Percentiles rank a stretch among this genome's conserved stretches.
Conservation (phyloP, 2,888 invertebrate species). For the Ectropis crepuscularia region DNA sequence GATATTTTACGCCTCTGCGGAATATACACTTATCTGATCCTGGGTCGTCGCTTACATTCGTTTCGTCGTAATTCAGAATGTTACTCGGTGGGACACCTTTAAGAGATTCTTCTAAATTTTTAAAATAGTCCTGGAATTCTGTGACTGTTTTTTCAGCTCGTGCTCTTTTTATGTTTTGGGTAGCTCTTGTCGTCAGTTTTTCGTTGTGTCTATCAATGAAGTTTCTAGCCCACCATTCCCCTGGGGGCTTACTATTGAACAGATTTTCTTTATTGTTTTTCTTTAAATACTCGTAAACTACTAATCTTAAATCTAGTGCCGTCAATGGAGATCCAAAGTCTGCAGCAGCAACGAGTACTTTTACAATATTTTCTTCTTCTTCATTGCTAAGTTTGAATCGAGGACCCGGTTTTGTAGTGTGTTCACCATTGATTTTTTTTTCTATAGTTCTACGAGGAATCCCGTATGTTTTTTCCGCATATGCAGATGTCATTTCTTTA, state of each 20-base stretch:
- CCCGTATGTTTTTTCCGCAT: slow-evolving; percentile 35
- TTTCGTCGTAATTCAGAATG: no score
- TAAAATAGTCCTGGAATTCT: no score
- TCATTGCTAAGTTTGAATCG: slow-evolving; percentile 6
- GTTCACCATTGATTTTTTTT: slow-evolving; percentile 27
- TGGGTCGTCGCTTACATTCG: no score
- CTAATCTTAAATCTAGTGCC: slow-evolving; percentile 24
- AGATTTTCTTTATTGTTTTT: slow-evolving; percentile 24
- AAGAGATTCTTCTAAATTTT: no score
- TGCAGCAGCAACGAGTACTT: slow-evolving; percentile 32
- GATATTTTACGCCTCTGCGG: no score
- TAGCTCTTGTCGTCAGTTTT: no score
- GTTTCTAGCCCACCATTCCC: slow-evolving; percentile 20
- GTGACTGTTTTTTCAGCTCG: no score
- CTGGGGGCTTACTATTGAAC: slow-evolving; percentile 25
- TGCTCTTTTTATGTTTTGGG: no score
- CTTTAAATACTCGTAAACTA: slow-evolving; percentile 28
- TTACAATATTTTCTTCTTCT: slow-evolving; percentile 28
- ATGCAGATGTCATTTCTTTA: slow-evolving; percentile 31
- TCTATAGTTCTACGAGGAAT: slow-evolving; percentile 36
- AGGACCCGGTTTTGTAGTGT: slow-evolving; percentile 24
- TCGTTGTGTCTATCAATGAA: slow-evolving; percentile 5
- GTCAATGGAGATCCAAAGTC: slow-evolving; percentile 33
- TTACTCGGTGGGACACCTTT: no score
- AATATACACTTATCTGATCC: no score